phyloP scores from a whole-genome alignment of 2,113 vertebrate genomes.

The Heliornis fulica region DNA sequence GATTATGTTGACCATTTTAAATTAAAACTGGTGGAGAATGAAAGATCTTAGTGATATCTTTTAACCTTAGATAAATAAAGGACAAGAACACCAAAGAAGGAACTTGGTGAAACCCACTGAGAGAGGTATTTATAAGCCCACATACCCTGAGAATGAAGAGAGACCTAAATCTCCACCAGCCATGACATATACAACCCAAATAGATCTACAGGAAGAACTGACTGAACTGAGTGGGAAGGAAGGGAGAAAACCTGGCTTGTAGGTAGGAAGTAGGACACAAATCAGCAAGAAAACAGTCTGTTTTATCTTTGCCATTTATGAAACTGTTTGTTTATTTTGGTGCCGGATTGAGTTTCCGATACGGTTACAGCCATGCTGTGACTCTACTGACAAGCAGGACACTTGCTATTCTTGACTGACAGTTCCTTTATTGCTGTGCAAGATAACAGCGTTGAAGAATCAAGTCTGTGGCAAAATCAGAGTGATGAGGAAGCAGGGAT shows the following conservation, averaged over 20 bases:
- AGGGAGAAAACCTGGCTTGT: not conserved
- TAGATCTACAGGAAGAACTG: not conserved
- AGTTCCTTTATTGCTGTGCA: not conserved
- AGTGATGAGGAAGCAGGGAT: not conserved
- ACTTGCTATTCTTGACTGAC: not conserved
- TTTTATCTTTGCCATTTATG: not conserved
- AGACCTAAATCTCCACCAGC: not conserved
- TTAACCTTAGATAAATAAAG: not conserved
- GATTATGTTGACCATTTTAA: not conserved
- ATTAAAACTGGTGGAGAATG: not conserved
- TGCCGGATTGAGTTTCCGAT: not conserved
- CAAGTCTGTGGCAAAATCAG: not conserved
- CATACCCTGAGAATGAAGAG: not conserved
- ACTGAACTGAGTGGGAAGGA: not conserved
- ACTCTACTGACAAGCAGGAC: not conserved
- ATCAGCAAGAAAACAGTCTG: not conserved
- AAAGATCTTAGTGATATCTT: not conserved
- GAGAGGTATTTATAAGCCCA: not conserved
- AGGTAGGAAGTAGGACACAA: not conserved
- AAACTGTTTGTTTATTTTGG: not conserved
- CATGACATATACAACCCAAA: not conserved
- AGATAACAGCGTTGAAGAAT: not conserved
- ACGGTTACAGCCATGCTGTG: not conserved
- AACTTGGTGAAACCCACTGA: not conserved
- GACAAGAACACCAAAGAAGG: not conserved